A percentile compares a stretch with the other conserved stretches of the same genome.
Conservation (phyloP, 2,888 invertebrate genomes). For the Cantharis rufa region DNA sequence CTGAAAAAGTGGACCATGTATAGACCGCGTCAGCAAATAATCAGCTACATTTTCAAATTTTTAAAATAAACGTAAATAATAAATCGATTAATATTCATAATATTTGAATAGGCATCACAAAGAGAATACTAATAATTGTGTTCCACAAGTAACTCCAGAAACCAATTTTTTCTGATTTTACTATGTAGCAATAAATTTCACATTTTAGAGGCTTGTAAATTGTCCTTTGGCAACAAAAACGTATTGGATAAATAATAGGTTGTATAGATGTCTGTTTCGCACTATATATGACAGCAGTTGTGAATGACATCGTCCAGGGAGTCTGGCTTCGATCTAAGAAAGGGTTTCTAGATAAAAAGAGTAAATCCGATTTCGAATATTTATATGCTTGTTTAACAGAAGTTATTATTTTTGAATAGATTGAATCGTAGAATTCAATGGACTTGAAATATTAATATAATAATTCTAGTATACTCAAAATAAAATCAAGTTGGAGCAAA, state of each 20-base stretch:
- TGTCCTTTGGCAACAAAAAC: slow-evolving; percentile 37
- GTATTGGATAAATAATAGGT: slow-evolving; percentile 37
- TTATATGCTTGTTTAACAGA: neutral
- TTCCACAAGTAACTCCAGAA: neutral
- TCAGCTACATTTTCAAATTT: neutral
- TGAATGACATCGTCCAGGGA: slow-evolving; percentile 31
- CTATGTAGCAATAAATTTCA: slow-evolving; percentile 27
- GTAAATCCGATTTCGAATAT: slow-evolving; percentile 14
- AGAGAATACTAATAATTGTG: neutral
- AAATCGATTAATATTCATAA: neutral
- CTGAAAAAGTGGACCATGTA: too few relatives aligned
- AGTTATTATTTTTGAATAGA: neutral
- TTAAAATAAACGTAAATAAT: neutral
- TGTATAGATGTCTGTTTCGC: slow-evolving; percentile 32
- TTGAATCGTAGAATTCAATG: neutral
- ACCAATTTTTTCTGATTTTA: neutral
- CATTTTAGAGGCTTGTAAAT: slow-evolving; percentile 36
- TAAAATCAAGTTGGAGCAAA: neutral
- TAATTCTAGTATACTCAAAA: neutral
- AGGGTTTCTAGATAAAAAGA: slow-evolving; percentile 11
- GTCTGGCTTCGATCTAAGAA: slow-evolving; percentile 26
- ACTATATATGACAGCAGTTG: slow-evolving; percentile 27
- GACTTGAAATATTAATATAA: too few relatives aligned
- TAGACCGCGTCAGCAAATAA: too few relatives aligned
- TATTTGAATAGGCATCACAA: neutral